phyloP scores from a whole-genome alignment of 2,888 invertebrate species.

The Steinernema hermaphroditum region DNA sequence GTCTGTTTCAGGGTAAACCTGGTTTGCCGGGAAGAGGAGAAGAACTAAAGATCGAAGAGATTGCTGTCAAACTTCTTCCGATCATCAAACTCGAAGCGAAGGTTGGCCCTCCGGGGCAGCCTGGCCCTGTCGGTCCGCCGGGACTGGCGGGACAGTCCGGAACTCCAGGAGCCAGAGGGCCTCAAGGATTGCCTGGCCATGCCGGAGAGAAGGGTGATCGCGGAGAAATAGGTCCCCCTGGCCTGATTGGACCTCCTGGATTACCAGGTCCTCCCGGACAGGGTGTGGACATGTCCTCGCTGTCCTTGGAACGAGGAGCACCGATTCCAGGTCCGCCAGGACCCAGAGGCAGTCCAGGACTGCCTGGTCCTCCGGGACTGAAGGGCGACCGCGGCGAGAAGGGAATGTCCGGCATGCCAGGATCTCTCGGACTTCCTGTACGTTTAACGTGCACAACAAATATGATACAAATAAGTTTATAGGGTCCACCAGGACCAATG shows the following conservation, averaged over 20 bases:
- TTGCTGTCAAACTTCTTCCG: background rate
- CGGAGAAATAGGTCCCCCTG: constrained; percentile 63
- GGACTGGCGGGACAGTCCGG: constrained; percentile 38
- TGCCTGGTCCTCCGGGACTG: constrained; percentile 53
- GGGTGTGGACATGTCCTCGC: background rate
- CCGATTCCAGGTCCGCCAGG: constrained; percentile 33
- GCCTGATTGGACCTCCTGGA: constrained; percentile 43
- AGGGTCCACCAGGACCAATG: constrained; percentile 62
- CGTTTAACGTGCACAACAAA: constrained; percentile 16
- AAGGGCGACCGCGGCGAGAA: constrained; percentile 44
- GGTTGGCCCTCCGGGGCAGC: constrained; percentile 32
- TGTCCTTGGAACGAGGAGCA: background rate
- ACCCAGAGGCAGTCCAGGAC: constrained; percentile 39
- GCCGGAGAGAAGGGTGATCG: constrained; percentile 61
- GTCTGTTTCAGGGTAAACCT: constrained; percentile 36
- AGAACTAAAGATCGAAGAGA: background rate
- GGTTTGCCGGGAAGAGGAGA: constrained; percentile 33
- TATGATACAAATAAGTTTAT: constrained; percentile 32
- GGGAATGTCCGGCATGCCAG: constrained; percentile 57
- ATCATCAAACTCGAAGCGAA: constrained; percentile 8
- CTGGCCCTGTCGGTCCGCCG: constrained; percentile 42
- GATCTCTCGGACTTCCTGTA: constrained; percentile 56
- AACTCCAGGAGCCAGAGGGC: constrained; percentile 46
- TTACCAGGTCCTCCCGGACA: constrained; percentile 42
- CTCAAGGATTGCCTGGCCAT: constrained; percentile 60